Evolutionary conservation across 2,888 invertebrate species (phyloP).

Genomic region (Dendrolimus houi): DNA sequence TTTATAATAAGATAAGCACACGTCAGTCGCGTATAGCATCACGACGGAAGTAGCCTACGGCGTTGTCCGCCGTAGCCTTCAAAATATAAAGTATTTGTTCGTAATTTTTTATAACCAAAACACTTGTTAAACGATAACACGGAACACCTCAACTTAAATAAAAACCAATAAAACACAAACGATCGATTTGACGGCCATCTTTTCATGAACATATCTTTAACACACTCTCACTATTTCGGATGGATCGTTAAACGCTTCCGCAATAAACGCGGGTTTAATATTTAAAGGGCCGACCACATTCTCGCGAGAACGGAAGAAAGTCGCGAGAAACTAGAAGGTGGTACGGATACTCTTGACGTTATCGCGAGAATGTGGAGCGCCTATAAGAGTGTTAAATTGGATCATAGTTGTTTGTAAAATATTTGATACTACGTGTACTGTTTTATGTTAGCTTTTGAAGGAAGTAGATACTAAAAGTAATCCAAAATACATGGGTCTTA

Average conservation of each 20-base stretch:
- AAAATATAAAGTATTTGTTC: no score
- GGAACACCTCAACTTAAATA: neutral
- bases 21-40: no score
- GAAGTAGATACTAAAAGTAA: neutral
- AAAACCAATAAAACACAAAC: neutral
- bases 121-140: no score
- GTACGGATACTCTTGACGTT: no score
- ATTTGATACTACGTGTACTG: neutral
- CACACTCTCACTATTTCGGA: neutral
- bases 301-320: no score
- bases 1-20: no score
- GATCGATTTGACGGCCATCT: neutral
- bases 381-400: neutral
- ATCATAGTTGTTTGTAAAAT: neutral
- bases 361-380: no score
- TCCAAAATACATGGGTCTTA: no score
- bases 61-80: no score
- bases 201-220: neutral
- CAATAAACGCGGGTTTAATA: neutral
- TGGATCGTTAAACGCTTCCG: neutral
- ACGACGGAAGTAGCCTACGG: no score
- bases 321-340: no score
- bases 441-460: neutral
- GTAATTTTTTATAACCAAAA: no score
- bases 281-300: neutral